These are phyloP conservation scores for Pseudomyrmex dendroicus DNA, from an alignment of 1,140 invertebrate species.

Conservation along the genomic window DNA sequence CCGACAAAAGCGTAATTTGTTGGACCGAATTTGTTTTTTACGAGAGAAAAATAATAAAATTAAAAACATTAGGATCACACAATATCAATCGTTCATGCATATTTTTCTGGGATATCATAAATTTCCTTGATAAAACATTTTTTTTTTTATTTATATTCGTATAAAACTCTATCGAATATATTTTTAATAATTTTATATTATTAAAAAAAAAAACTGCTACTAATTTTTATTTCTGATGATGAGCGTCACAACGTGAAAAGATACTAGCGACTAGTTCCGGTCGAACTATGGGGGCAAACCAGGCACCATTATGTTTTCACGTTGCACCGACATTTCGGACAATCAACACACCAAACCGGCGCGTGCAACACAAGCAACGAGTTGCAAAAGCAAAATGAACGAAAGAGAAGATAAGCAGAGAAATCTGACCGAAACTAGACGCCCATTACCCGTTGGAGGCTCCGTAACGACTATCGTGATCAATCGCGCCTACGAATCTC, in stretches of 20 bases:
- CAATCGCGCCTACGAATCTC: constrained; percentile 49
- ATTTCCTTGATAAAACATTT: background rate
- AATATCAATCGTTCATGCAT: constrained; percentile 19
- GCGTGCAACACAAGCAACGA: background rate
- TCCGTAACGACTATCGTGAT: constrained; percentile 40
- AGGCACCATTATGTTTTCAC: constrained; percentile 43
- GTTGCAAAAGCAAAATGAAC: background rate
- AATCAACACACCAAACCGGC: background rate
- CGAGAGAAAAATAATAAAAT: background rate
- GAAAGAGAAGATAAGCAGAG: constrained; percentile 4
- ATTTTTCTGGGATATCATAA: background rate
- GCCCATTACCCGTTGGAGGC: constrained; percentile 34
- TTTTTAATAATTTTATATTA: too few species aligned
- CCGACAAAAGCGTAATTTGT: constrained; percentile 2
- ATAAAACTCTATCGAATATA: background rate
- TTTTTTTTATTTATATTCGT: background rate
- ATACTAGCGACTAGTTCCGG: constrained; percentile 45
- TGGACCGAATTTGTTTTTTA: background rate
- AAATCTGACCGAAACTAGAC: constrained; percentile 51
- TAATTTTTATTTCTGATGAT: background rate
- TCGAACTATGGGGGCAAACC: constrained; percentile 4
- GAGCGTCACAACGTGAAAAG: constrained; percentile 38
- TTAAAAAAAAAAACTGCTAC: too few species aligned
- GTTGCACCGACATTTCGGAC: constrained; percentile 21
- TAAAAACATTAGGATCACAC: background rate